Conservation (phyloP, 1,140 invertebrate genomes). For the Ceratina calcarata region DNA sequence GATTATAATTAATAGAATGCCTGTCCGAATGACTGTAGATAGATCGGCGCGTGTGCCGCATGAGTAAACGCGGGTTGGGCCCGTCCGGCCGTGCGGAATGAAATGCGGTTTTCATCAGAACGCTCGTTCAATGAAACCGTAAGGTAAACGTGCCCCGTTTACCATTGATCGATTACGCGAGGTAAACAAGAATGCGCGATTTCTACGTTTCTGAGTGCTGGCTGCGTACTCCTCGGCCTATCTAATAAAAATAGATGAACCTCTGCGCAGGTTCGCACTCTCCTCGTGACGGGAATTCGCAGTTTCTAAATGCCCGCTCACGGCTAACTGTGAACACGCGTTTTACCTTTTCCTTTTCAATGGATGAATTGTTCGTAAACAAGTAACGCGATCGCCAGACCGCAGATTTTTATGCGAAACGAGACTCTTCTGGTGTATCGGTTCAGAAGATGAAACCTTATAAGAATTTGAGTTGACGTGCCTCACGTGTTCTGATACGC, state of each 20-base stretch:
- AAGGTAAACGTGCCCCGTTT: conserved; percentile 52
- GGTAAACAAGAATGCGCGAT: conserved; percentile 22
- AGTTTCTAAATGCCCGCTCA: no score
- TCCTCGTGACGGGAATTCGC: no score
- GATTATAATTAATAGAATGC: no score
- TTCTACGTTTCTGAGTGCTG: conserved; percentile 36
- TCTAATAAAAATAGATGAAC: conserved; percentile 25
- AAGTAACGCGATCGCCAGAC: no score
- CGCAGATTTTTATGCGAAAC: no score
- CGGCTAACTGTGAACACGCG: not conserved
- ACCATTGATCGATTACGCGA: conserved; percentile 36
- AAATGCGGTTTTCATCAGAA: conserved; percentile 55
- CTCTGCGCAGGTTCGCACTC: not conserved
- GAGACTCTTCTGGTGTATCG: no score
- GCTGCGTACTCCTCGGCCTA: not conserved
- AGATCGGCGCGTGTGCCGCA: not conserved
- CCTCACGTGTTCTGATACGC: no score
- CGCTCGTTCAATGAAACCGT: conserved; percentile 50
- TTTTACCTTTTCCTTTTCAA: conserved; percentile 1
- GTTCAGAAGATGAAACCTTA: no score
- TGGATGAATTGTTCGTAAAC: no score
- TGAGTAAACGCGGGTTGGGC: not conserved
- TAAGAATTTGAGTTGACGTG: no score
- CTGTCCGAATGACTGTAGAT: not conserved
- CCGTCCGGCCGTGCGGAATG: conserved; percentile 38